Percentiles rank a stretch among this genome's conserved stretches.
These are phyloP conservation scores for Globicephala melas DNA, from an alignment of 2,113 vertebrate species.

Conservation along the genomic window DNA sequence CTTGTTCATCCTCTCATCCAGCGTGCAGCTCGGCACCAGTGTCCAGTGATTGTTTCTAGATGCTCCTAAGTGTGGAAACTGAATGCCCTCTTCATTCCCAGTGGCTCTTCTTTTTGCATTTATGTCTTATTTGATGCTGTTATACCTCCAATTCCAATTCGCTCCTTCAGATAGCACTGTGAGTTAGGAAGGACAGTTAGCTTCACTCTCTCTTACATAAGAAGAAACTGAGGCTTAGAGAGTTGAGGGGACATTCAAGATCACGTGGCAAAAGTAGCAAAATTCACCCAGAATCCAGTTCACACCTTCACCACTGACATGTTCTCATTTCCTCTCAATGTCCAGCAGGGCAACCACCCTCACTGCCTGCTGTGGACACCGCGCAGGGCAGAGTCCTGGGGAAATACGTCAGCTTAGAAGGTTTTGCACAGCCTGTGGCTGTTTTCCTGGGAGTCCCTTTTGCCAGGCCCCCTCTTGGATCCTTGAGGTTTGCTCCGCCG, in stretches of 20 bases:
- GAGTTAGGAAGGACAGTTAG: background rate
- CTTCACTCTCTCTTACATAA: background rate
- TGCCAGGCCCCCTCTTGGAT: constrained; percentile 82
- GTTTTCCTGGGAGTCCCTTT: constrained; percentile 87
- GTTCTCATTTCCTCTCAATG: background rate
- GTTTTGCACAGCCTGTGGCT: constrained; percentile 74
- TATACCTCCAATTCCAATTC: background rate
- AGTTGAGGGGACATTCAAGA: background rate
- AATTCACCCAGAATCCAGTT: background rate
- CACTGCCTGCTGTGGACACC: constrained; percentile 81
- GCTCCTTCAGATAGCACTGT: background rate
- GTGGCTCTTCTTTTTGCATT: background rate
- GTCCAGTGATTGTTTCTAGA: background rate
- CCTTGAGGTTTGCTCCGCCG: constrained; percentile 84
- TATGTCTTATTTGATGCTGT: background rate
- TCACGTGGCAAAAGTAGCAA: background rate
- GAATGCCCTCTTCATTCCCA: no score
- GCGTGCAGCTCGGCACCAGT: background rate
- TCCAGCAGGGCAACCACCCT: background rate
- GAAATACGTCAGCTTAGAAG: constrained; percentile 78
- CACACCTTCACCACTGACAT: rapidly evolving
- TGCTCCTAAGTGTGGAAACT: background rate
- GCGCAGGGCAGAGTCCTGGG: constrained; percentile 82
- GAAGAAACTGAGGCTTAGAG: background rate
- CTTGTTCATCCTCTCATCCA: background rate